These are phyloP conservation scores for Drosophila truncata DNA, from an alignment of 1,140 invertebrate species.

Conservation along the genomic window DNA sequence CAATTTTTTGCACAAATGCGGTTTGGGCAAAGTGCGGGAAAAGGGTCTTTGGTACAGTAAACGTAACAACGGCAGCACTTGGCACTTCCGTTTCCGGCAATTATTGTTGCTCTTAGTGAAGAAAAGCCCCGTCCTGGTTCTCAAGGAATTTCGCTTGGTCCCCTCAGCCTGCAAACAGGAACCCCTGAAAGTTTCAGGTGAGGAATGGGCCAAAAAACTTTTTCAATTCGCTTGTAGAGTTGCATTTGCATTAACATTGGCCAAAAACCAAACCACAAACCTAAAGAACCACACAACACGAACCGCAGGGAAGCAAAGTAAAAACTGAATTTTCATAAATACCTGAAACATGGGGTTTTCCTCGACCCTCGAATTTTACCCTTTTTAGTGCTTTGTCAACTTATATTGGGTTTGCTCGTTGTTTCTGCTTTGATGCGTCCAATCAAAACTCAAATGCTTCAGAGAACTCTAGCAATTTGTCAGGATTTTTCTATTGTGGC, in stretches of 20 bases:
- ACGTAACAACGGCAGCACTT: slow-evolving; percentile 71
- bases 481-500: slow-evolving; percentile 3
- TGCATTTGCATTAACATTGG: slow-evolving; percentile 67
- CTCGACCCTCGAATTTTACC: slow-evolving; percentile 7
- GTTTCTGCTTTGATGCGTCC: slow-evolving; percentile 68
- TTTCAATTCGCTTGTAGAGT: slow-evolving; percentile 67
- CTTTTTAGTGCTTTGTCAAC: slow-evolving; percentile 33
- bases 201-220: slow-evolving; percentile 49
- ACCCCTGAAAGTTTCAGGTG: slow-evolving; percentile 22
- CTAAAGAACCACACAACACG: slow-evolving; percentile 28
- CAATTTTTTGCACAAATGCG: slow-evolving; percentile 55
- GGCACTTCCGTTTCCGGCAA: slow-evolving; percentile 82
- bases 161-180: not conserved
- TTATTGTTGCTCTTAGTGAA: slow-evolving; percentile 58
- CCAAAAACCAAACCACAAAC: slow-evolving; percentile 12
- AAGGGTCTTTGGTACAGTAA: slow-evolving; percentile 7
- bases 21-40: slow-evolving; percentile 4
- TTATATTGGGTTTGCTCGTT: slow-evolving; percentile 56
- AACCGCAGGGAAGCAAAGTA: slow-evolving; percentile 7
- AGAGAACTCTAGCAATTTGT: slow-evolving; percentile 24
- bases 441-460: slow-evolving; percentile 76
- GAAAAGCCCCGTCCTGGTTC: slow-evolving; percentile 24
- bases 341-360: slow-evolving; percentile 29
- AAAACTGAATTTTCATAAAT: slow-evolving; percentile 56
- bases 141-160: slow-evolving; percentile 28